Evolutionary conservation across 35 echinoderm and acorn worm genomes (phyloP).

Genomic region (Patiria miniata): DNA sequence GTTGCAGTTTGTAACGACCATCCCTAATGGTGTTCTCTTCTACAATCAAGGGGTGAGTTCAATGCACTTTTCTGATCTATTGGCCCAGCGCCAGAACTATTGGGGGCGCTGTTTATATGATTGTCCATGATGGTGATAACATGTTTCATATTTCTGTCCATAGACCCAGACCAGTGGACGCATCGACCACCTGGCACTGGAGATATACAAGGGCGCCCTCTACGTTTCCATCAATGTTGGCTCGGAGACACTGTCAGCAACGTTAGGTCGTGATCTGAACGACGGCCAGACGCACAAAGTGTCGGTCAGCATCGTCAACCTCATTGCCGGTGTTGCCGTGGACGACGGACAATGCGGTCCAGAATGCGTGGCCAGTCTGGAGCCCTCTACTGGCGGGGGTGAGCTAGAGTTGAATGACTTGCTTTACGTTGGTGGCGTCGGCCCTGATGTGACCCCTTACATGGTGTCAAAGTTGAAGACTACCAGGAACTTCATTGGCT

Average conservation of each 20-base stretch:
- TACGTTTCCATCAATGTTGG: slow-evolving; percentile 70
- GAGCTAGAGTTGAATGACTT: slow-evolving; percentile 75
- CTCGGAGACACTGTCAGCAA: slow-evolving; percentile 47
- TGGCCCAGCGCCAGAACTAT: no score
- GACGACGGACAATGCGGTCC: slow-evolving; percentile 71
- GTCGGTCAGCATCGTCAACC: slow-evolving; percentile 43
- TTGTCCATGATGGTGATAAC: background rate
- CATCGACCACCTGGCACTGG: slow-evolving; percentile 81
- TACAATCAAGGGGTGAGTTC: slow-evolving; percentile 92
- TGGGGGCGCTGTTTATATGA: no score
- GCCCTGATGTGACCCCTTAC: slow-evolving; percentile 74
- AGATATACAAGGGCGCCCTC: slow-evolving; percentile 64
- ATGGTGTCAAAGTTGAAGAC: slow-evolving; percentile 77
- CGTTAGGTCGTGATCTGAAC: slow-evolving; percentile 50
- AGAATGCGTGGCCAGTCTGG: slow-evolving; percentile 51
- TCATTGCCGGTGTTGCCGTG: slow-evolving; percentile 42
- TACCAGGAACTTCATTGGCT: slow-evolving; percentile 80
- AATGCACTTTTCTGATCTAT: no score
- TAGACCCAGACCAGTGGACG: slow-evolving; percentile 67
- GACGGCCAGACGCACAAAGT: slow-evolving; percentile 73
- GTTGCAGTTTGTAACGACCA: slow-evolving; percentile 79
- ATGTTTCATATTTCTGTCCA: background rate
- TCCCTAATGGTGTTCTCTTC: slow-evolving; percentile 63
- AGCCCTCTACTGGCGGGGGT: slow-evolving; percentile 29
- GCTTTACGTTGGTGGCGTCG: slow-evolving; percentile 84